Evolutionary conservation across 2,113 vertebrate species (phyloP), one percentile per base, ranked within the genome.

Genomic region (Antennarius striatus): DNA sequence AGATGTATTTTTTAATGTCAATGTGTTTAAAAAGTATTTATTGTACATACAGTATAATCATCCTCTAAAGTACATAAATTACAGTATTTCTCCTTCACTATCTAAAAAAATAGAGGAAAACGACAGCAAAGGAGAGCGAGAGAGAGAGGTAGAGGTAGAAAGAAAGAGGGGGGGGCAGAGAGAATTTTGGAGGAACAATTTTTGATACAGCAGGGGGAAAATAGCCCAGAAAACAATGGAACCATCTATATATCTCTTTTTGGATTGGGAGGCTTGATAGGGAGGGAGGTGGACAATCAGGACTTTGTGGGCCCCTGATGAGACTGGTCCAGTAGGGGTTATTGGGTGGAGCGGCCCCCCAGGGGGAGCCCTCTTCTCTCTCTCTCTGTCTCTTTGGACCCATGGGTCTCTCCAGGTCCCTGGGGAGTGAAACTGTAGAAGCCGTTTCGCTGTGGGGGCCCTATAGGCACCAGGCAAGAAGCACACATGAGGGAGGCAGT

Each of bases 271-370:
- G 75, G 73, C 74, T 85, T 84, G 81, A 88, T 81, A 62, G 57
- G 75, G 72, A 81, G 77, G 86, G 81, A 79, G 86, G 63, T 82
- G 84, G 80, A 75, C 85, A 83, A 83, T 88, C 88, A 84, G 80
- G 73, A 74, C 73, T 56, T 13, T 47, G 71, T 68, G 63, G 70
- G 75, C 73, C 79, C 79, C 74, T 77, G 54, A 71, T 77, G 79
- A 81, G 79, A 80, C 58, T 56, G 3, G 83, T 85, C 86, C 87
- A 88, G 83, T 83, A 78, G 82, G 85, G 82, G 83, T 88, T 86
- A 83, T 82, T 83, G 83, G 86, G 66, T 85, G 50, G 28, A 59
- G 76, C 59, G 10, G 9, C 66, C 57, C 81, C 86, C 79, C 67
- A 69, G 61, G 81, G 77, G 74, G 73, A 64, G n/a, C 14, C 45